A percentile compares a stretch with the other conserved stretches of the same genome.
These are phyloP conservation scores for Butorides virescens DNA, from an alignment of 2,113 vertebrate genomes.

Conservation along the genomic window DNA sequence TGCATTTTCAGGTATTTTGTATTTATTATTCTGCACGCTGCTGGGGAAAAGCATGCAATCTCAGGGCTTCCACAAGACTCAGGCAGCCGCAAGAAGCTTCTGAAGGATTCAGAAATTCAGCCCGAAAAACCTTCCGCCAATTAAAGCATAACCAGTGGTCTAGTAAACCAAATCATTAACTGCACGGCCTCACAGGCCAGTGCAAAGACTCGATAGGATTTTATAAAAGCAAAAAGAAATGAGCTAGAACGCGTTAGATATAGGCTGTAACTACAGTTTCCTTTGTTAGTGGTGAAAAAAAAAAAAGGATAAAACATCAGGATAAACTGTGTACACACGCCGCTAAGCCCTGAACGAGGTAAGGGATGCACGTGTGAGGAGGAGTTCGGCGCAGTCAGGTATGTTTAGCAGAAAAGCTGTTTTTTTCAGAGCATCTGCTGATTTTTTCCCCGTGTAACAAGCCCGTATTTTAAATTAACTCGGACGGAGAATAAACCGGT, in stretches of 20 bases:
- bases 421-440: neutral
- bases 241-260: neutral
- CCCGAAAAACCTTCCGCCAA: neutral
- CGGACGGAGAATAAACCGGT: rapidly evolving
- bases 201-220: neutral
- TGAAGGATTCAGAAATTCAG: neutral
- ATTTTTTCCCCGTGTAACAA: neutral
- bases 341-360: neutral
- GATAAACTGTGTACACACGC: neutral
- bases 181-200: neutral
- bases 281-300: neutral
- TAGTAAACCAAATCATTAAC: neutral
- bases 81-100: neutral
- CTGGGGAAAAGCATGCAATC: neutral
- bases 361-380: neutral
- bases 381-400: neutral
- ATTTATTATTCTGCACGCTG: neutral
- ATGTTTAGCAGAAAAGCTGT: neutral
- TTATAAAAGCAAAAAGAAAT: neutral
- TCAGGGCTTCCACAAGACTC: neutral
- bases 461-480: neutral
- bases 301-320: neutral
- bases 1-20: neutral
- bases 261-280: neutral
- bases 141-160: neutral